Evolutionary conservation across 2,888 invertebrate species (phyloP).

Genomic region (Chouioia cunea): DNA sequence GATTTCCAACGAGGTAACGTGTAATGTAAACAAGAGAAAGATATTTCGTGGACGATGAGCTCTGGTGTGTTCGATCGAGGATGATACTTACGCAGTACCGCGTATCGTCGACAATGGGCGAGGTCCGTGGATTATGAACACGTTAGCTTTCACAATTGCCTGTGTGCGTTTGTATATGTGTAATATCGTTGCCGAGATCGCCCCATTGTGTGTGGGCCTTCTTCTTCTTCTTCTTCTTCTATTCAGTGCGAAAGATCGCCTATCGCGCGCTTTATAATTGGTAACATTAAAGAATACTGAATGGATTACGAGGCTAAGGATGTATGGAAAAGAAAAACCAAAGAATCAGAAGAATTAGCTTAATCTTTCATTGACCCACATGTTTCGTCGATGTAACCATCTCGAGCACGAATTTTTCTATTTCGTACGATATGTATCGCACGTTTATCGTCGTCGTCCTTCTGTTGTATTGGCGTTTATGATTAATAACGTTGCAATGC

Average conservation of each 20-base stretch:
- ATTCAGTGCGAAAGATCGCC: constrained; percentile 41
- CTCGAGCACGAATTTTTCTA: background rate
- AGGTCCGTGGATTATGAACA: constrained; percentile 30
- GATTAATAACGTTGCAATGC: no score
- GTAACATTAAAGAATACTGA: constrained; percentile 27
- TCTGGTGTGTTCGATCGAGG: constrained; percentile 25
- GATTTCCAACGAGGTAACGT: no score
- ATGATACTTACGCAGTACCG: background rate
- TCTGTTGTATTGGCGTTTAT: no score
- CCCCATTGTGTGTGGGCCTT: constrained; percentile 28
- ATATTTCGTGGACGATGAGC: background rate
- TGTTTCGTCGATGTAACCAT: background rate
- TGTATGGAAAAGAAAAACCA: background rate
- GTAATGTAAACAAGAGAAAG: no score
- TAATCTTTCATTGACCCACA: background rate
- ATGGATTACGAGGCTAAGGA: constrained; percentile 23
- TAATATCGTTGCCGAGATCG: constrained; percentile 14
- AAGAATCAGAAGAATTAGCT: no score
- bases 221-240: background rate
- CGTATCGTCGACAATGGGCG: constrained; percentile 36
- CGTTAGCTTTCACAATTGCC: constrained; percentile 36
- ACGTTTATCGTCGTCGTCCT: no score
- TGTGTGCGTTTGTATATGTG: background rate
- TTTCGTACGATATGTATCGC: no score
- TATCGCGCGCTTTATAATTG: constrained; percentile 42